phyloP scores from a whole-genome alignment of 2,113 vertebrate genomes.

The Vanacampus margaritifer region DNA sequence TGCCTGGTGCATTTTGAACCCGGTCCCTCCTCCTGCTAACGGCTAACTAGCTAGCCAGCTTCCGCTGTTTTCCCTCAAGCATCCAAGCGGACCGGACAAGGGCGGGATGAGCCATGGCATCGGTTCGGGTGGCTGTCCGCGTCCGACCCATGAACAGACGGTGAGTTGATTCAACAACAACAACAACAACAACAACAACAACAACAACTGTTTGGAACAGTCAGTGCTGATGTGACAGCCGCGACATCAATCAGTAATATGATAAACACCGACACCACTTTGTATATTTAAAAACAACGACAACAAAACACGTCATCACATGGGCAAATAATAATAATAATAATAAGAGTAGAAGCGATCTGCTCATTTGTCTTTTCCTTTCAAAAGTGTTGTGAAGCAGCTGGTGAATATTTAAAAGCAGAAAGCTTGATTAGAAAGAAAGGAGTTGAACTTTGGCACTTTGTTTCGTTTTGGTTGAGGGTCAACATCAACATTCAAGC shows the following conservation, averaged over 20 bases:
- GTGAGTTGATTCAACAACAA: slow-evolving; percentile 68
- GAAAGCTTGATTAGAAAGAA: neutral
- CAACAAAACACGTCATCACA: too few species aligned
- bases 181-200: too few species aligned
- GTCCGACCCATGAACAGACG: slow-evolving; percentile 91
- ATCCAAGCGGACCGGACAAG: neutral
- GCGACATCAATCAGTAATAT: too few species aligned
- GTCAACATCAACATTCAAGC: too few species aligned
- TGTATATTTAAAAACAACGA: too few species aligned
- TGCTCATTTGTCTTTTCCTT: neutral
- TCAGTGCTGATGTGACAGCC: too few species aligned
- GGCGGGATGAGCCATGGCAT: slow-evolving; percentile 83
- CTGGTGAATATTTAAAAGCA: neutral
- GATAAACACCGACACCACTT: too few species aligned
- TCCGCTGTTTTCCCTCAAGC: slow-evolving; percentile 11
- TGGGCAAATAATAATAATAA: too few species aligned
- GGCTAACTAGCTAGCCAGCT: slow-evolving; percentile 30
- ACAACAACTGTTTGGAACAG: too few species aligned
- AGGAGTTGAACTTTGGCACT: neutral
- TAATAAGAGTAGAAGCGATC: too few species aligned
- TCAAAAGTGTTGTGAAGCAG: neutral
- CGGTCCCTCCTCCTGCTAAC: neutral
- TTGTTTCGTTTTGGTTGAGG: neutral
- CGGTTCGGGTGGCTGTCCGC: slow-evolving; percentile 92
- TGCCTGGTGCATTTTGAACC: neutral